phyloP scores from a whole-genome alignment of 2,113 vertebrate species.

The Callopanchax toddi region DNA sequence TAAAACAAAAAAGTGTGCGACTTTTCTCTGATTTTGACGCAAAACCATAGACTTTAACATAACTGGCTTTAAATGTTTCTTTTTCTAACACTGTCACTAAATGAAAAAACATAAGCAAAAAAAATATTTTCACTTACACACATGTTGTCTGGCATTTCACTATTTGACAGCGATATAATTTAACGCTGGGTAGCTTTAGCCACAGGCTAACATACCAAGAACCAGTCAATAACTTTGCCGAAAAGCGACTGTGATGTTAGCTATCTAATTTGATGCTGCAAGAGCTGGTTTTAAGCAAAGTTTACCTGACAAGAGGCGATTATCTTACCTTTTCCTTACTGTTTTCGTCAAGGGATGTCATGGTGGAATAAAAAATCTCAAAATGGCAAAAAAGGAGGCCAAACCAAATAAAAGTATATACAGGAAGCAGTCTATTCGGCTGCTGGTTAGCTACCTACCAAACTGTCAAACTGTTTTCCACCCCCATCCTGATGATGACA shows the following conservation, averaged over 20 bases:
- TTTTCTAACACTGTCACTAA: not conserved
- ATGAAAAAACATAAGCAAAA: not conserved
- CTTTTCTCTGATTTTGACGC: slow-evolving; percentile 1
- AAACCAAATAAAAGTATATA: slow-evolving; percentile 48
- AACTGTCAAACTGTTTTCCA: slow-evolving; percentile 68
- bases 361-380: slow-evolving; percentile 36
- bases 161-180: not conserved
- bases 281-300: not conserved
- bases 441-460: slow-evolving; percentile 49
- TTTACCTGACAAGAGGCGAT: not conserved
- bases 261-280: slow-evolving; percentile 3
- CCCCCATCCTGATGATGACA: slow-evolving; percentile 20
- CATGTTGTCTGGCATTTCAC: not conserved
- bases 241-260: slow-evolving; percentile 31
- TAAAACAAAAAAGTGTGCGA: not conserved
- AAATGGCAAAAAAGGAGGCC: slow-evolving; percentile 21
- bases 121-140: not conserved
- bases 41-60: not conserved
- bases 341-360: slow-evolving; percentile 77
- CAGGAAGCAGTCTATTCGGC: slow-evolving; percentile 48
- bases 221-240: slow-evolving; percentile 38
- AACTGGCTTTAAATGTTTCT: not conserved
- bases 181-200: slow-evolving; percentile 40
- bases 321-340: slow-evolving; percentile 75
- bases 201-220: slow-evolving; percentile 28